A percentile compares a stretch with the other conserved stretches of the same genome.
phyloP scores from a whole-genome alignment of 2,888 invertebrate species.

The Himalopsyche tibetana region DNA sequence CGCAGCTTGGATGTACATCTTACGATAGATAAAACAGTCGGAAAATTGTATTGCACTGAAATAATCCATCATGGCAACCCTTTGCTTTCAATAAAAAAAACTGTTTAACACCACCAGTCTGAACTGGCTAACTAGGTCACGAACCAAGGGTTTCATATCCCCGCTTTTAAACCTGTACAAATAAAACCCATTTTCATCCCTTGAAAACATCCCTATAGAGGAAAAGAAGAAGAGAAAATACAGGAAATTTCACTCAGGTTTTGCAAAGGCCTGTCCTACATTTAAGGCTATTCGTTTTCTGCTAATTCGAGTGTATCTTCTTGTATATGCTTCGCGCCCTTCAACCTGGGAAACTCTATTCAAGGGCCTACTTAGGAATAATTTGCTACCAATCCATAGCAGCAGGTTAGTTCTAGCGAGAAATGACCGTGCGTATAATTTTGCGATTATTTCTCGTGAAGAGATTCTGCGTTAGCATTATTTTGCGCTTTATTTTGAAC shows the following conservation, averaged over 20 bases:
- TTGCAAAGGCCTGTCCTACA: constrained; percentile 23
- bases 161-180: constrained; percentile 57
- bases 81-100: background rate
- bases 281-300: constrained; percentile 33
- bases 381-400: constrained; percentile 30
- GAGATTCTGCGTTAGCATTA: background rate
- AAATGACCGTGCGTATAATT: constrained; percentile 27
- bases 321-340: constrained; percentile 23
- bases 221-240: constrained; percentile 54
- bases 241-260: constrained; percentile 64
- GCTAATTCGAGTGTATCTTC: constrained; percentile 37
- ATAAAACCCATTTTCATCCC: constrained; percentile 57
- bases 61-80: background rate
- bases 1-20: too few species aligned
- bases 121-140: constrained; percentile 19
- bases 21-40: too few species aligned
- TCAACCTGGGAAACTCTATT: constrained; percentile 16
- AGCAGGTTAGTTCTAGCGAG: constrained; percentile 1
- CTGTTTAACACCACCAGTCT: background rate
- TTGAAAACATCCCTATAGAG: constrained; percentile 46
- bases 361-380: constrained; percentile 28
- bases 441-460: constrained; percentile 7
- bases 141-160: constrained; percentile 27
- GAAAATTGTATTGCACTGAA: too few species aligned
- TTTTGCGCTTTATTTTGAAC: background rate